These are phyloP conservation scores for Malacoctenus gilli DNA, from an alignment of 2,797 vertebrate genomes.

Conservation along the genomic window DNA sequence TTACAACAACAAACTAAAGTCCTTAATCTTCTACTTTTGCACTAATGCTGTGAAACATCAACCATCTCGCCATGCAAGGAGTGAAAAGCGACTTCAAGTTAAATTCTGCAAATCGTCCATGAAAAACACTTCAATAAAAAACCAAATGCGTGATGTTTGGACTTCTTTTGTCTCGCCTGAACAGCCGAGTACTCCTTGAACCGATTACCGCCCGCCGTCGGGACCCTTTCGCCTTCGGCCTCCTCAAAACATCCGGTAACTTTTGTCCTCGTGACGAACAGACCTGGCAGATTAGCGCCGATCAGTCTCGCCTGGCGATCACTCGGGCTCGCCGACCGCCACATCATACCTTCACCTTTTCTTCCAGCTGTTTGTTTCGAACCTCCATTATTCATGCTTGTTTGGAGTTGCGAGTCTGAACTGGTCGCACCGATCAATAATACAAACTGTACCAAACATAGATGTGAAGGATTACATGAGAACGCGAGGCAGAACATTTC, in stretches of 20 bases:
- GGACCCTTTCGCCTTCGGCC: background rate
- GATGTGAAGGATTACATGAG: slow-evolving; percentile 23
- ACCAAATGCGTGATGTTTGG: slow-evolving; percentile 4
- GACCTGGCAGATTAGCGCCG: slow-evolving; percentile 17
- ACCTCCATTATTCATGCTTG: background rate
- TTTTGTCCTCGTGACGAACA: background rate
- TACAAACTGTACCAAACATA: slow-evolving; percentile 4
- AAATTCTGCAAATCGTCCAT: slow-evolving; percentile 55
- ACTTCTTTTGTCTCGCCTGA: no score
- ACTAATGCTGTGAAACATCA: slow-evolving; percentile 62
- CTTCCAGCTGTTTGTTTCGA: background rate
- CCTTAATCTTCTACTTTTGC: slow-evolving; percentile 67
- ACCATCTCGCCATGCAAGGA: slow-evolving; percentile 46
- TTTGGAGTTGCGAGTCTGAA: background rate
- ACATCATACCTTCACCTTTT: slow-evolving; percentile 8
- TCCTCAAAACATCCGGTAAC: background rate
- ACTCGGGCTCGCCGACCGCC: background rate
- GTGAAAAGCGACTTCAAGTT: slow-evolving; percentile 58
- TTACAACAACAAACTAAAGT: slow-evolving; percentile 25
- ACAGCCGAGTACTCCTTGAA: no score
- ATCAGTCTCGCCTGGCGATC: slow-evolving; percentile 18
- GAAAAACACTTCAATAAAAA: slow-evolving; percentile 56
- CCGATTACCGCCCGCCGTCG: no score
- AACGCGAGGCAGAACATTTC: slow-evolving; percentile 18
- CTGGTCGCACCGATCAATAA: slow-evolving; percentile 8